Base-by-base conservation (phyloP, 2,113 vertebrate species). In the Saccopteryx bilineata region DNA sequence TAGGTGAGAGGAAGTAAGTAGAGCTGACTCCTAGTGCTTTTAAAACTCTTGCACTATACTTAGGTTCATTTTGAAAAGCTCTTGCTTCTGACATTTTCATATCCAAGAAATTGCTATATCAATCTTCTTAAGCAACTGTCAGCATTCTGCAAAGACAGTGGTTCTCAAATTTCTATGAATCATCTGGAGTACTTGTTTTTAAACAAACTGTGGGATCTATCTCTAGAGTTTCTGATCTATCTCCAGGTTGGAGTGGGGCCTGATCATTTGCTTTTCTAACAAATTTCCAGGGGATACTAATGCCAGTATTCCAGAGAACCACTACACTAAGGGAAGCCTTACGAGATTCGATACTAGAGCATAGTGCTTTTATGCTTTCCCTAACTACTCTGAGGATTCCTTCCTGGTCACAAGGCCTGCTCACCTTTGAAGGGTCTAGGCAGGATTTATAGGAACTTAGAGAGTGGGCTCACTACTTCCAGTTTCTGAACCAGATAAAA, bases 1-100 rank as follows among this genome's bases (percentile, higher is more conserved):
- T 75, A 91, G 48, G 33, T 91, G 31, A 54, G 19, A 87, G 9
- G 28, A 93, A 71, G 91, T 91, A 89, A 89, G 54, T 46, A 80
- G 23, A 96, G 19, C 50, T 90, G 39, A 18, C 10, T 76, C 56
- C 23, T 54, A 50, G 66, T 86, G 56, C 68, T 89, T 88, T 92
- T 79, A 83, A 95, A 92, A 39, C 9, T 74, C 50, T 79, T 85
- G 17, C 50, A 23, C 24, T 66, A 33, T 91, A 56, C 39, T 90
- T 92, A 26, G n/a, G 46, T 95, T 95, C 79, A 68, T 74, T 61
- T 76, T 65, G 66, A 75, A 86, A 93, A 96, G 31, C 19, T 96
- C 90, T 85, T 85, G 39, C 26, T 91, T 91, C 60, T 93, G 88
- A 93, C 54, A 92, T 92, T 93, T 65, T 96, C 48, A 31, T 93